A percentile compares a stretch with the other conserved stretches of the same genome.
Evolutionary conservation across 2,888 invertebrate genomes (phyloP).

Genomic region (Electrophaes corylata): DNA sequence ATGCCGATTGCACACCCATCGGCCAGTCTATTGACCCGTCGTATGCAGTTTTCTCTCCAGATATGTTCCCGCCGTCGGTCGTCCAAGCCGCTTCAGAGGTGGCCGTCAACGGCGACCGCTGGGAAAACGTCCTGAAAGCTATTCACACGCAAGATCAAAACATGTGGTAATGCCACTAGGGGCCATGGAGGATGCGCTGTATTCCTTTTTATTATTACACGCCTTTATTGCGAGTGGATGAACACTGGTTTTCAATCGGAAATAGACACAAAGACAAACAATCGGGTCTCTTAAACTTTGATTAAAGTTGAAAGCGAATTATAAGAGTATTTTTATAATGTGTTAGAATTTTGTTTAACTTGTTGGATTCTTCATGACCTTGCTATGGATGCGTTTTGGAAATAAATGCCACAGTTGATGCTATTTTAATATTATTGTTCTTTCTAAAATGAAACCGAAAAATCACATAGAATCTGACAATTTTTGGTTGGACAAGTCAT

Average conservation of each 20-base stretch:
- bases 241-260: conserved; percentile 17
- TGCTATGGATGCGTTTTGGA: neutral
- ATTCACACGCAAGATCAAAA: conserved; percentile 81
- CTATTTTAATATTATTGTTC: too few relatives aligned
- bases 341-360: neutral
- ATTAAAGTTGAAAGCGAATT: too few relatives aligned
- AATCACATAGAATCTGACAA: too few relatives aligned
- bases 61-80: conserved; percentile 72
- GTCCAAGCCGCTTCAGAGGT: conserved; percentile 85
- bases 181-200: conserved; percentile 70
- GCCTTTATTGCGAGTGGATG: conserved; percentile 41
- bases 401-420: too few relatives aligned
- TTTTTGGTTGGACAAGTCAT: too few relatives aligned
- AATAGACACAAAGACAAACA: neutral
- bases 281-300: too few relatives aligned
- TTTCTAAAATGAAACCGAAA: too few relatives aligned
- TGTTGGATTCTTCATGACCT: neutral
- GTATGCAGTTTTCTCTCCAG: conserved; percentile 84
- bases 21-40: conserved; percentile 77
- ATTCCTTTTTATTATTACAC: conserved; percentile 63
- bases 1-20: conserved; percentile 18
- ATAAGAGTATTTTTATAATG: too few relatives aligned
- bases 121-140: conserved; percentile 86
- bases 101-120: conserved; percentile 86
- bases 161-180: conserved; percentile 83